Base-by-base conservation (phyloP, 2,888 invertebrate species). In the Megamerina dolium region DNA sequence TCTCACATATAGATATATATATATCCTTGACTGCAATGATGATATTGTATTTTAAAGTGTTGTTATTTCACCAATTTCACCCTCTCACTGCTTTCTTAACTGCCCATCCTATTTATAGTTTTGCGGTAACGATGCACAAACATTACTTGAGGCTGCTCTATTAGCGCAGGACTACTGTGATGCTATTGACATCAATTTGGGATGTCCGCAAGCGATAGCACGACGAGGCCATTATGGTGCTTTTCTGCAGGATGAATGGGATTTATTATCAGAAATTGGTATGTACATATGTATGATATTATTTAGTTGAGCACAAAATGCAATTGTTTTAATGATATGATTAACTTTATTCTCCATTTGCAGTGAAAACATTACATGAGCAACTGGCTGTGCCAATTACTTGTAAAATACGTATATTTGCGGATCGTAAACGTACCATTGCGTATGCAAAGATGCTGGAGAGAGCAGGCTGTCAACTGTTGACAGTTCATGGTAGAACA, bases 191-290 rank as follows among this genome's bases (percentile, higher is more conserved):
- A 80, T 99, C 40, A 99, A 99, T 74, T 79, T 99, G 49, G 99
- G 99, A 4, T 99, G 99, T 71, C 97, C 99, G 0, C 99, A 99
- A 73, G 85, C 90, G 16, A 97, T 99, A 59, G 99, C 99, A 1
- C 90, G 89, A 66, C 77, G 93, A 55, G 99, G 99, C 8, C 87
- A 84, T 70, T 99, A 99, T 74, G 97, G 97, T 12, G 85, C 96
- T 19, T 99, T 88, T 73, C 77, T 99, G 21, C 94, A 95, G 74
- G 93, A 97, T 62, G 94, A 96, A 58, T 96, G 96, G 96, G 77
- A 84, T 17, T 75, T 95, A 20, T 71, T 97, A 20, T 73, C 78
- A 46, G 76, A 81, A 57, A 93, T 96, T 64, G 87, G 93, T 92
- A 73, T 63, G 44, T 33, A 30, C 4, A n/a, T 23, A 23, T 8